Conservation (phyloP, 2,113 vertebrate genomes). For the Pteruthius melanotis region DNA sequence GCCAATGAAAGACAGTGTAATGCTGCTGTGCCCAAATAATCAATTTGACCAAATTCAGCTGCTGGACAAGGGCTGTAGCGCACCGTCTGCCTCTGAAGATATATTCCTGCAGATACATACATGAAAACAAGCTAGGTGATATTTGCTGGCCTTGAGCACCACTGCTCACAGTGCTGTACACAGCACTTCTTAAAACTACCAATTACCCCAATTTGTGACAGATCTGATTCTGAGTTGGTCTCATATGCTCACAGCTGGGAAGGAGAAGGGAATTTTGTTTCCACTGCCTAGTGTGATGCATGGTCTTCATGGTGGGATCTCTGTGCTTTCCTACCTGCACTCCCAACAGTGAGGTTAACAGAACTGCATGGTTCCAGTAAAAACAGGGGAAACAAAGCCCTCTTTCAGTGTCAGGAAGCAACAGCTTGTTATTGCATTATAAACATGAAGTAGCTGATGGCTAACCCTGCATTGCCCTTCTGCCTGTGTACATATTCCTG, state of each 20-base stretch:
- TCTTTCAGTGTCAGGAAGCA: not conserved
- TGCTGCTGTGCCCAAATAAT: not conserved
- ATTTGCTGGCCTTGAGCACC: not conserved
- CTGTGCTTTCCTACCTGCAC: not conserved
- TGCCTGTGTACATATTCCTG: not conserved
- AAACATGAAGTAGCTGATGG: not conserved
- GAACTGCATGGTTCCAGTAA: not conserved
- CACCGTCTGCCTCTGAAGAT: not conserved
- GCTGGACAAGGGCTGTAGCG: not conserved
- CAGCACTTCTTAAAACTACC: not conserved
- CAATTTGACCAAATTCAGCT: not conserved
- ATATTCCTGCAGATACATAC: not conserved
- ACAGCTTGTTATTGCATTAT: not conserved
- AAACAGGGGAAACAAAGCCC: not conserved
- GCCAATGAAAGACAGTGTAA: fast-evolving
- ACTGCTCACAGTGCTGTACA: not conserved
- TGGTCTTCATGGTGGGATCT: not conserved
- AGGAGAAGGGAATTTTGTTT: not conserved
- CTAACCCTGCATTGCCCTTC: not conserved
- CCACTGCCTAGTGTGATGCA: not conserved
- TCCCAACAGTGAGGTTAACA: not conserved
- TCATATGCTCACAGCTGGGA: not conserved
- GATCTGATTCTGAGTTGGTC: not conserved
- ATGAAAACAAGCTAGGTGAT: not conserved
- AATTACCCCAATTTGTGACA: not conserved